A percentile compares a stretch with the other conserved stretches of the same genome.
Evolutionary conservation across 2,888 invertebrate species (phyloP).

Genomic region (Oeneis ivallda): DNA sequence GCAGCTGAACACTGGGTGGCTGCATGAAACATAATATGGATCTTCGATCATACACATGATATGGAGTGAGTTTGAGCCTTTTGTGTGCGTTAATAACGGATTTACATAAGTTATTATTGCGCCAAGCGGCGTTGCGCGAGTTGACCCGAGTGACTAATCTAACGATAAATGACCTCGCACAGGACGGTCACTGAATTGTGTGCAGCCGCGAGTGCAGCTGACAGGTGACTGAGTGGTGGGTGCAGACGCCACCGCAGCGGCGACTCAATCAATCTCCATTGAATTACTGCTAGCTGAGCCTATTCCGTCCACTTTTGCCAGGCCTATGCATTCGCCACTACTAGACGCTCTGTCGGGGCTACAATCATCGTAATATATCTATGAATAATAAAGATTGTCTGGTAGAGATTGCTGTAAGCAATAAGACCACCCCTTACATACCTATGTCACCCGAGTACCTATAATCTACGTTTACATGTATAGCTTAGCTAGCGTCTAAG

Average conservation of each 20-base stretch:
- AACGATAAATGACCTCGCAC: constrained; percentile 56
- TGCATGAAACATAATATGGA: no score
- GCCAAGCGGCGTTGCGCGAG: constrained; percentile 33
- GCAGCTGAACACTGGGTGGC: no score
- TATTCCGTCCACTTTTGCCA: constrained; percentile 13
- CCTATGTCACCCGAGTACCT: not conserved
- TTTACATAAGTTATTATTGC: constrained; percentile 31
- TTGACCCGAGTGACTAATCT: constrained; percentile 53
- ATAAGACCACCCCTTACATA: not conserved
- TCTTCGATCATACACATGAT: no score
- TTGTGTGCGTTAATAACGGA: constrained; percentile 18
- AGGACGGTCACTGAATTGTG: constrained; percentile 57
- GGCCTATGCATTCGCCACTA: constrained; percentile 5
- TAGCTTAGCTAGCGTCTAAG: no score
- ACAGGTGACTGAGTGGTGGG: constrained; percentile 70
- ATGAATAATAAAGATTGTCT: constrained; percentile 1
- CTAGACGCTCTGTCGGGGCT: not conserved
- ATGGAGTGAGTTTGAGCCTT: not conserved
- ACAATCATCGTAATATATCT: not conserved
- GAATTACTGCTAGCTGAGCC: constrained; percentile 43
- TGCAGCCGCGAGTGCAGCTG: constrained; percentile 58
- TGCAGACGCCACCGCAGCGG: constrained; percentile 56
- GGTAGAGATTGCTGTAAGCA: constrained; percentile 2
- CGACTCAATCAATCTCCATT: constrained; percentile 59
- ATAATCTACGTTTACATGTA: no score